Base-by-base conservation (phyloP, 2,888 invertebrate genomes). In the Cryptus viduatorius region DNA sequence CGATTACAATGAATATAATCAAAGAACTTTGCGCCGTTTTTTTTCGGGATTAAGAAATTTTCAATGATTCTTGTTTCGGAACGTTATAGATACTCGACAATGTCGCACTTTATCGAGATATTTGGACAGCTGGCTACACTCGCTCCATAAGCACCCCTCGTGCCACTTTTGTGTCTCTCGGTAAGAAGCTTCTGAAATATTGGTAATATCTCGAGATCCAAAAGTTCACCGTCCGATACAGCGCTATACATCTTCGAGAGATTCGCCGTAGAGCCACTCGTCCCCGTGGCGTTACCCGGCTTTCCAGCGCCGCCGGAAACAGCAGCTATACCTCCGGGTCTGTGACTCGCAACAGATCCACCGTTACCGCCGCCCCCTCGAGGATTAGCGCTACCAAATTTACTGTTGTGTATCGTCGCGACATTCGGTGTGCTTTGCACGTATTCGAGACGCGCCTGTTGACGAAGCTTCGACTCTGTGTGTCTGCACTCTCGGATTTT, bases 41-140 rank as follows among this genome's bases (percentile, higher is more conserved):
- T 46, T 73, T 24, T 73, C 3, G 37, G 37, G 8, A 7, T 37
- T 8, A 48, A 48, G 48, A 48, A 31, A 44, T 46, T 42, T 19
- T 14, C 12, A 29, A 37, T 48, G 42, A 46, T 5, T 61, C 19
- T 59, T 16, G 64, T 48, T 24, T 24, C 56, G 59, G 73, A 78
- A 80, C 85, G 86, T 95, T 97, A 98, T 94, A 98, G 96, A 94
- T 98, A 98, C 93, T 98, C 98, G 90, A 98, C 98, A 91, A 98
- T 98, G 95, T 98, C 98, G 95, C 98, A 98, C 94, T 98, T 98
- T 90, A 98, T 98, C 85, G 98, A 98, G 94, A 98, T 98, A 95
- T 98, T 98, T 42, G 98, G 98, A 94, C 98, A 98, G 91, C 98
- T 98, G 89, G 98, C 96, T 79, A 98, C 97, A 88, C 96, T 96